A percentile compares a stretch with the other conserved stretches of the same genome.
Evolutionary conservation across 2,113 vertebrate genomes (phyloP).

Genomic region (Sus scrofa): DNA sequence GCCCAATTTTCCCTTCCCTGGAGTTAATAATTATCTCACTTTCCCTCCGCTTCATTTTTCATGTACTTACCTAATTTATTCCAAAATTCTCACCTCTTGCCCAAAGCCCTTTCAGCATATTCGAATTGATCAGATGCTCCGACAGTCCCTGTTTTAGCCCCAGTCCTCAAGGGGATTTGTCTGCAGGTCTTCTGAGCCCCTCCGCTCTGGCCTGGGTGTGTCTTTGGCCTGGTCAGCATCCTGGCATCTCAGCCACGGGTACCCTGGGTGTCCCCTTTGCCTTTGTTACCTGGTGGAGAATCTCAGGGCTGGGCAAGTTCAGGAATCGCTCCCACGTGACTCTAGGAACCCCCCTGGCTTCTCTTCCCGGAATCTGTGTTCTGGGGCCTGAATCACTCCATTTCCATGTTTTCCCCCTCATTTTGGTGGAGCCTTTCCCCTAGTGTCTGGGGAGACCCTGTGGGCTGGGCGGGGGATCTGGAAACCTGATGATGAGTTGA

Average conservation of each 20-base stretch:
- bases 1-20: background rate
- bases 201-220: background rate
- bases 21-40: background rate
- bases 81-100: background rate
- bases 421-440: background rate
- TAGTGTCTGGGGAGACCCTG: background rate
- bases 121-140: background rate
- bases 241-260: background rate
- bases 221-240: background rate
- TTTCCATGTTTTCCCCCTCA: background rate
- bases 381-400: background rate
- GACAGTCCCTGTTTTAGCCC: background rate
- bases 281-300: background rate
- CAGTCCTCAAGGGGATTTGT: background rate
- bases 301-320: background rate
- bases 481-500: background rate
- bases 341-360: background rate
- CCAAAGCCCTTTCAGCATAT: background rate
- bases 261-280: fast-evolving
- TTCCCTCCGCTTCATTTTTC: background rate
- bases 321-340: background rate
- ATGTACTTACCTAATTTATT: background rate
- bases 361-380: background rate
- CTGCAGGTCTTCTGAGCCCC: background rate
- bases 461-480: background rate